Percentiles rank a stretch among this genome's conserved stretches.
Evolutionary conservation across 92 coral and sea anemone species (phyloP).

Genomic region (Palythoa heliodiscus): DNA sequence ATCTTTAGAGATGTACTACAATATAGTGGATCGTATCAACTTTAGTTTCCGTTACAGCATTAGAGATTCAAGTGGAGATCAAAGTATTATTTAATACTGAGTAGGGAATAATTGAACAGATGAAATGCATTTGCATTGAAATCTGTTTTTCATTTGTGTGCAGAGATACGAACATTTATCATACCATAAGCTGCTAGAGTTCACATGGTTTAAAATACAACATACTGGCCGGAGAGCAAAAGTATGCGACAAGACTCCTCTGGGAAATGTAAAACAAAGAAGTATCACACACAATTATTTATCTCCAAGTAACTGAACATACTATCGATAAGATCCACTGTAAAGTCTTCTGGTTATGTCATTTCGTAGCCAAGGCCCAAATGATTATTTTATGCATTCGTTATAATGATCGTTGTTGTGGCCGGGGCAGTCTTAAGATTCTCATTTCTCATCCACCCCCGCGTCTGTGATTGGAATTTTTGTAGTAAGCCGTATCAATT

Average conservation of each 20-base stretch:
- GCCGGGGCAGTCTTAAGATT: background rate
- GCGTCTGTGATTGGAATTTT: background rate
- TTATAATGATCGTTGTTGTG: background rate
- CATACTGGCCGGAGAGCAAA: no score
- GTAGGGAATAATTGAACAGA: no score
- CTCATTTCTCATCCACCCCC: background rate
- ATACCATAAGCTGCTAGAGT: no score
- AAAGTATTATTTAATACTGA: no score
- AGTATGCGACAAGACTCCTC: background rate
- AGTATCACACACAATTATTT: background rate
- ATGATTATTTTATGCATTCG: slow-evolving; percentile 28
- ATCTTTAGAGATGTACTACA: background rate
- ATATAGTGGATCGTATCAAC: background rate
- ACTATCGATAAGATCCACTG: background rate
- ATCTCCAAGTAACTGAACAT: background rate
- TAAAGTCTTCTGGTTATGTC: background rate
- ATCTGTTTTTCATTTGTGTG: no score
- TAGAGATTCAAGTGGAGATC: background rate
- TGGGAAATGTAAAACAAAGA: background rate
- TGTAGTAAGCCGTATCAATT: background rate
- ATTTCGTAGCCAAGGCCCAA: slow-evolving; percentile 2
- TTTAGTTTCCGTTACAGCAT: background rate
- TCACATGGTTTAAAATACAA: no score
- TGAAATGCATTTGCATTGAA: no score
- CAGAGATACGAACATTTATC: no score